Conservation (phyloP, 2,797 vertebrate species). For the Hydrophis major region DNA sequence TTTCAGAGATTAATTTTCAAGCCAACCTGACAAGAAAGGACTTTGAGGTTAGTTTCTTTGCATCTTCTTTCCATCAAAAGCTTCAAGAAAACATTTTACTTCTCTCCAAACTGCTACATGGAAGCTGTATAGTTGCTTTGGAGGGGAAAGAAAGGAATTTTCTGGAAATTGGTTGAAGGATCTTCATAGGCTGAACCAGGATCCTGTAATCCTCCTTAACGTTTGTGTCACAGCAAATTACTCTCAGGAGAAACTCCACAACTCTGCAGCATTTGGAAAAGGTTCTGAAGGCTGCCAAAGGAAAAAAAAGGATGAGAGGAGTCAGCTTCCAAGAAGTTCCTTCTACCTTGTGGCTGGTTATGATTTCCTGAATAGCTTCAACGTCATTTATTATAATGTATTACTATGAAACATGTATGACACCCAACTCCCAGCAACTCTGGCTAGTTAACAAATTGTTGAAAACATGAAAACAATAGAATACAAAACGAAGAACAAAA, state of each 20-base stretch:
- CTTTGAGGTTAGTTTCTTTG: neutral
- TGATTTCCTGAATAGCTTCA: neutral
- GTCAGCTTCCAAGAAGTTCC: neutral
- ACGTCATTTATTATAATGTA: neutral
- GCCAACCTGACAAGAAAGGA: neutral
- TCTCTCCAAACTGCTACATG: neutral
- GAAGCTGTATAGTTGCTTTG: neutral
- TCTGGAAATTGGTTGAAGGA: neutral
- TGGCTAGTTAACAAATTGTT: neutral
- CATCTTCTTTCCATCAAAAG: neutral
- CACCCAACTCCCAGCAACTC: neutral
- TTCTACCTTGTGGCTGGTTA: neutral
- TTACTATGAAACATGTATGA: neutral
- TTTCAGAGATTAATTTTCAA: neutral
- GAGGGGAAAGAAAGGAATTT: neutral
- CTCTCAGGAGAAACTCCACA: neutral
- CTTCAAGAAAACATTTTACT: neutral
- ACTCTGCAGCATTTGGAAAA: neutral
- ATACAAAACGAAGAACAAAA: neutral
- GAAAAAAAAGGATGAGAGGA: neutral
- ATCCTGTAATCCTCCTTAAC: neutral
- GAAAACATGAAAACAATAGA: neutral
- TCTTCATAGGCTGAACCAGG: neutral
- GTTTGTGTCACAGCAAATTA: neutral
- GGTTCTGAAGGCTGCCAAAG: neutral